Base-by-base conservation (phyloP, 2,113 vertebrate species). In the Perca schrenkii region DNA sequence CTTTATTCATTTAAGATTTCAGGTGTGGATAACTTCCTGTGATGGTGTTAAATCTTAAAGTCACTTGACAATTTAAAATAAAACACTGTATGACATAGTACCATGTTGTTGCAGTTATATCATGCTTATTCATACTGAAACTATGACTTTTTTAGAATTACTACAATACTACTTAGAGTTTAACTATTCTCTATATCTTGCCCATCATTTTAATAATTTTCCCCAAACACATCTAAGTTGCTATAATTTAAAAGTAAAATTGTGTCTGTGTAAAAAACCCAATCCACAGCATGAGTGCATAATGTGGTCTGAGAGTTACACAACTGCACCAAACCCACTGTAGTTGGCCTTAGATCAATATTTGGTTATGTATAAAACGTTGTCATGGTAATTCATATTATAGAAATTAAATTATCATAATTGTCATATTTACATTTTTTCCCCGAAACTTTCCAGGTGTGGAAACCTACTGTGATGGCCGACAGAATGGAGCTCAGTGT, bases 381-480 rank as follows among this genome's bases (percentile, higher is more conserved):
- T 50, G 16, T 5, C 4, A 50, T 16, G 16, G 3, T 50, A 50
- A 50, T 50, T 16, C 16, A 16, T 50, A 13, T 17, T 50, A 16
- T 17, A 6, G 17, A 56, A 56, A 63, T 63, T 0, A 11, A 40
- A 63, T 2, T 4, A 21, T 40, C 4, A 66, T 0, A 21, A 21
- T 10, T 68, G 8, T 65, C 3, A 22, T 8, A 14, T 17, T 47
- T 65, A 3, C 19, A 1, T 49, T 50, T 53, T 31, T 50, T 1
- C 1, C 34, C 34, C 34, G 34, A 34, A 64, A 12, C 31, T 62
- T 31, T 36, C 1, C 83, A 91, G 93, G 71, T 65, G 56, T 82
- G 36, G 74, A 84, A 47, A 76, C 21, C 11, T 0, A 1, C 57
- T 94, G 91, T 89, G 90, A 92, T 68, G 63, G 50, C 70, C 84